Percentiles rank a stretch among this genome's conserved stretches.
Evolutionary conservation across 2,888 invertebrate genomes (phyloP).

Genomic region (Ormia ochracea): DNA sequence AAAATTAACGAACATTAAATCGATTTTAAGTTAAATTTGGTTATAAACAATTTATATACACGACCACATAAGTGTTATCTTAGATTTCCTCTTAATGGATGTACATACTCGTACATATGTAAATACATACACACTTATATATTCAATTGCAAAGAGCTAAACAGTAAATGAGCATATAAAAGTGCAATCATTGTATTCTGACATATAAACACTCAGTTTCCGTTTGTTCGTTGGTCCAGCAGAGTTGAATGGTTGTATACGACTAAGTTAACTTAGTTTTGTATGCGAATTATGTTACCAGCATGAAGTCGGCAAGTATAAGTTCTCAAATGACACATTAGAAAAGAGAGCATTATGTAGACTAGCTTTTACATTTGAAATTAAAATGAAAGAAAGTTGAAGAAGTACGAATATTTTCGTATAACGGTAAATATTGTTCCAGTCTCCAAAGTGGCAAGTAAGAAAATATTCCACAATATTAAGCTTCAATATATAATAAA

Average conservation of each 20-base stretch:
- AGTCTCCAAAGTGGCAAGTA: conserved; percentile 26
- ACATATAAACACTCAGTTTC: conserved; percentile 32
- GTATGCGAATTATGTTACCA: conserved; percentile 47
- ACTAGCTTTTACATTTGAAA: neutral
- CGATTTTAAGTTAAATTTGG: conserved; percentile 5
- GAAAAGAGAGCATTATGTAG: conserved; percentile 4
- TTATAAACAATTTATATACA: neutral
- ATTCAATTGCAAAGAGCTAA: conserved; percentile 1
- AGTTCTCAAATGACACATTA: neutral
- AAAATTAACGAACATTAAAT: neutral
- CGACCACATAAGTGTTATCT: neutral
- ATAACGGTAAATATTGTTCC: conserved; percentile 33
- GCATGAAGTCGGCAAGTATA: conserved; percentile 25
- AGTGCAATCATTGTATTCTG: conserved; percentile 23
- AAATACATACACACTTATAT: too few relatives aligned
- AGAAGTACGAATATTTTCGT: neutral
- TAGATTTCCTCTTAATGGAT: neutral
- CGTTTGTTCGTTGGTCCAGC: conserved; percentile 58
- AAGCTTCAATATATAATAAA: conserved; percentile 22
- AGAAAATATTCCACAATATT: neutral
- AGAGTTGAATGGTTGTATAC: conserved; percentile 60
- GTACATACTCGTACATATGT: too few relatives aligned
- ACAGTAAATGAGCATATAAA: conserved; percentile 17
- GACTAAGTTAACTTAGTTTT: conserved; percentile 51
- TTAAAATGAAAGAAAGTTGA: neutral